phyloP scores from a whole-genome alignment of 2,113 vertebrate species.

The Pyrgilauda ruficollis region DNA sequence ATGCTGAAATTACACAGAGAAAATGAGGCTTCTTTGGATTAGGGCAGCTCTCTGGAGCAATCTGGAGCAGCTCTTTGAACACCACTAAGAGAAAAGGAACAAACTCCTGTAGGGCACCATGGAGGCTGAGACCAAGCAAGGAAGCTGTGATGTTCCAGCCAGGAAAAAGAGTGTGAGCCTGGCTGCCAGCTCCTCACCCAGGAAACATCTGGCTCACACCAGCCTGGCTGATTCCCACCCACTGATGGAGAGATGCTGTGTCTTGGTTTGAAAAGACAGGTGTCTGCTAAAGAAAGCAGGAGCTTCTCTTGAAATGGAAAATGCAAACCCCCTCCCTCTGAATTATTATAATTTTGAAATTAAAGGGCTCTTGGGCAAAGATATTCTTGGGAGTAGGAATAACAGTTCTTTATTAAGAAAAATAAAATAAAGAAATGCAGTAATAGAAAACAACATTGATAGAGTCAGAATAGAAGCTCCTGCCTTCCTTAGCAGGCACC shows the following conservation, averaged over 20 bases:
- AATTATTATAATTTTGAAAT: neutral
- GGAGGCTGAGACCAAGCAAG: neutral
- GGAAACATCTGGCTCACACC: neutral
- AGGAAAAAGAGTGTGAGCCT: neutral
- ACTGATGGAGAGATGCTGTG: too few species aligned
- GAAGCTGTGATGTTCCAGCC: neutral
- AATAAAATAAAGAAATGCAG: neutral
- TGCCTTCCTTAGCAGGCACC: neutral
- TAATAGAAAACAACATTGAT: neutral
- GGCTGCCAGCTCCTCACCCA: neutral
- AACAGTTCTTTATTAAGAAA: neutral
- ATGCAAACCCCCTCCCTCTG: accelerated
- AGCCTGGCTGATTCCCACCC: accelerated
- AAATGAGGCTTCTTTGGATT: neutral
- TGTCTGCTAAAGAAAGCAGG: neutral
- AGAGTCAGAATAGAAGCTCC: neutral
- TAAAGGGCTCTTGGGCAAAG: neutral
- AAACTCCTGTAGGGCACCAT: accelerated
- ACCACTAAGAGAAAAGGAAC: neutral
- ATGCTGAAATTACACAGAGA: too few species aligned
- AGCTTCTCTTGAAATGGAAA: neutral
- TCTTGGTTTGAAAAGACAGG: neutral
- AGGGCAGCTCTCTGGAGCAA: neutral
- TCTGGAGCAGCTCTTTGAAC: neutral
- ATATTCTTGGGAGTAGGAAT: neutral